phyloP scores from a whole-genome alignment of 2,888 invertebrate genomes.

The Parnassius apollo region DNA sequence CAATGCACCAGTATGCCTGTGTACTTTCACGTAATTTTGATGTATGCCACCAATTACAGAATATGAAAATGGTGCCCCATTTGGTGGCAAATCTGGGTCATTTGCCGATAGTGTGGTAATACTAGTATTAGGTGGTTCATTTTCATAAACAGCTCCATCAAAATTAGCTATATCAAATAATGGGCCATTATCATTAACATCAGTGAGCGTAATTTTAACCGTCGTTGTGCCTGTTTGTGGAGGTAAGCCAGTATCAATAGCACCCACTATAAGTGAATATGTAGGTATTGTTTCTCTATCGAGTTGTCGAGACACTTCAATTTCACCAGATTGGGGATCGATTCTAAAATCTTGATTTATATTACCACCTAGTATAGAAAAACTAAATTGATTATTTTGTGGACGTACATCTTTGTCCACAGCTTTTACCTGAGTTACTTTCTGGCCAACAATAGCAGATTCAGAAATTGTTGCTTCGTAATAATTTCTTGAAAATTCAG shows the following conservation, averaged over 20 bases:
- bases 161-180: slow-evolving; percentile 87
- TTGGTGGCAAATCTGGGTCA: slow-evolving; percentile 94
- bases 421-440: slow-evolving; percentile 90
- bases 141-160: slow-evolving; percentile 91
- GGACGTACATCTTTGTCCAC: slow-evolving; percentile 94
- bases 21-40: slow-evolving; percentile 87
- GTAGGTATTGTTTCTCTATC: slow-evolving; percentile 90
- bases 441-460: slow-evolving; percentile 87
- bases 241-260: slow-evolving; percentile 93
- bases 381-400: slow-evolving; percentile 95
- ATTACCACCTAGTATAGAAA: slow-evolving; percentile 93
- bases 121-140: slow-evolving; percentile 90
- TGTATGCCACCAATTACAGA: slow-evolving; percentile 89
- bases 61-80: slow-evolving; percentile 95
- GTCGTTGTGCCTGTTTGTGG: slow-evolving; percentile 95
- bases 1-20: slow-evolving; percentile 90
- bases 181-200: slow-evolving; percentile 97
- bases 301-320: slow-evolving; percentile 87
- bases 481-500: slow-evolving; percentile 89
- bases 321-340: slow-evolving; percentile 91
- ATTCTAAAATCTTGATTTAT: slow-evolving; percentile 91
- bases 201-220: slow-evolving; percentile 89
- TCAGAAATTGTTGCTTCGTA: slow-evolving; percentile 92
- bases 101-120: slow-evolving; percentile 92
- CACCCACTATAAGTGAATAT: slow-evolving; percentile 90